Conservation (phyloP, 2,113 vertebrate genomes). For the Leptosomus discolor region DNA sequence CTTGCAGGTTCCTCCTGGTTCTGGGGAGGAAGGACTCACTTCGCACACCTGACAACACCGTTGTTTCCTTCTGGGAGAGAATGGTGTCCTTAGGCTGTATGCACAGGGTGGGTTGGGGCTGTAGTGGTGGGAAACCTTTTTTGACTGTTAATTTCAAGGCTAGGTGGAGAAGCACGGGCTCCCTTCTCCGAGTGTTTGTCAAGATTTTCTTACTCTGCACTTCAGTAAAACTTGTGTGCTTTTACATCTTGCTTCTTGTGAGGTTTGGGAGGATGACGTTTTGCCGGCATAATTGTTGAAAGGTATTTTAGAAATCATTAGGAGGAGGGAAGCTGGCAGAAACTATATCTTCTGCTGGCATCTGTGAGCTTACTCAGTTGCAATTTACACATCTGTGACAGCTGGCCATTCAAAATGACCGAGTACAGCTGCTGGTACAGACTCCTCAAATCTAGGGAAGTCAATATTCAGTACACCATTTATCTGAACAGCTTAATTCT, state of each 20-base stretch:
- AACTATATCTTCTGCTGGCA: not conserved
- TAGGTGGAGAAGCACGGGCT: not conserved
- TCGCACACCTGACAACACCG: not conserved
- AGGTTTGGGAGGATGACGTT: not conserved
- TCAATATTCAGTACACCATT: not conserved
- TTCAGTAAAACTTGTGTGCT: not conserved
- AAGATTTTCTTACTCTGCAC: not conserved
- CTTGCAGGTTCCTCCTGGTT: constrained; percentile 79
- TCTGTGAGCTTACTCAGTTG: not conserved
- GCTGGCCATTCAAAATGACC: not conserved
- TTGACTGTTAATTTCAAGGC: not conserved
- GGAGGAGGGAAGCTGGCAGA: not conserved
- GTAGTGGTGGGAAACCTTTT: not conserved
- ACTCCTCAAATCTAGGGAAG: not conserved
- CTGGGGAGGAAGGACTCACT: constrained; percentile 60
- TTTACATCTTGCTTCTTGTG: not conserved
- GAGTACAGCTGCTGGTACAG: not conserved
- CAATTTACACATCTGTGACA: not conserved
- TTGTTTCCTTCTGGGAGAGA: not conserved
- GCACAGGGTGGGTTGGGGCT: not conserved
- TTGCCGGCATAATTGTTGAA: not conserved
- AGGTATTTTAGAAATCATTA: not conserved
- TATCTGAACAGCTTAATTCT: not conserved
- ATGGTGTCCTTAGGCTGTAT: not conserved
- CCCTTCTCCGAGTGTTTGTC: not conserved